phyloP scores from a whole-genome alignment of 1,140 invertebrate species.

The Yoshiicerus persimilis region DNA sequence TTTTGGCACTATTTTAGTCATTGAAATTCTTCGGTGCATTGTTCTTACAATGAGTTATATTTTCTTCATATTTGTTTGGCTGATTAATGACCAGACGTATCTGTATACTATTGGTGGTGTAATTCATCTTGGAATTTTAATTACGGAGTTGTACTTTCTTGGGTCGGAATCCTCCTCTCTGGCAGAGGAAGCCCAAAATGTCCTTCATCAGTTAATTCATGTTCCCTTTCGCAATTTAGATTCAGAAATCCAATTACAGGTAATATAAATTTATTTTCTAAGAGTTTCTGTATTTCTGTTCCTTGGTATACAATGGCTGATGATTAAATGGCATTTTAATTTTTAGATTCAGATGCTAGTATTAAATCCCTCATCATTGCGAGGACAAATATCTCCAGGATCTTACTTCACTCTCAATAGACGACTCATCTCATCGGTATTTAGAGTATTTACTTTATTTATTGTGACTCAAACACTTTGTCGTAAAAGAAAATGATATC shows the following conservation, averaged over 20 bases:
- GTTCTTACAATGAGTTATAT: background rate
- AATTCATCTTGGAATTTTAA: background rate
- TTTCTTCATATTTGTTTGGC: background rate
- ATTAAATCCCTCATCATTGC: background rate
- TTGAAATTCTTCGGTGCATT: background rate
- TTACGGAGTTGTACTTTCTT: background rate
- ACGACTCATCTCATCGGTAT: background rate
- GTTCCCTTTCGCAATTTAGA: too few relatives aligned
- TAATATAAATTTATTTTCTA: background rate
- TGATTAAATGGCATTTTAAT: too few relatives aligned
- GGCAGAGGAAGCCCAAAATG: background rate
- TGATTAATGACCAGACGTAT: background rate
- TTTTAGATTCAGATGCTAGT: background rate
- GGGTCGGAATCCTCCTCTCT: background rate
- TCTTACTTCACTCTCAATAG: background rate
- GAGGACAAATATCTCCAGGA: background rate
- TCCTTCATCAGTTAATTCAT: background rate
- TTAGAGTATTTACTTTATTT: too few relatives aligned
- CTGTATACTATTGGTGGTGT: background rate
- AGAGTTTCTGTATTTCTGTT: background rate
- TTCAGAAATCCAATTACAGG: background rate
- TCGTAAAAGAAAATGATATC: too few relatives aligned
- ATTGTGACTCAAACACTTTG: too few relatives aligned
- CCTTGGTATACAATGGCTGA: background rate
- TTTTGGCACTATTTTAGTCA: background rate